Base-by-base conservation (phyloP, 2,113 vertebrate species). In the Gobio gobio region DNA sequence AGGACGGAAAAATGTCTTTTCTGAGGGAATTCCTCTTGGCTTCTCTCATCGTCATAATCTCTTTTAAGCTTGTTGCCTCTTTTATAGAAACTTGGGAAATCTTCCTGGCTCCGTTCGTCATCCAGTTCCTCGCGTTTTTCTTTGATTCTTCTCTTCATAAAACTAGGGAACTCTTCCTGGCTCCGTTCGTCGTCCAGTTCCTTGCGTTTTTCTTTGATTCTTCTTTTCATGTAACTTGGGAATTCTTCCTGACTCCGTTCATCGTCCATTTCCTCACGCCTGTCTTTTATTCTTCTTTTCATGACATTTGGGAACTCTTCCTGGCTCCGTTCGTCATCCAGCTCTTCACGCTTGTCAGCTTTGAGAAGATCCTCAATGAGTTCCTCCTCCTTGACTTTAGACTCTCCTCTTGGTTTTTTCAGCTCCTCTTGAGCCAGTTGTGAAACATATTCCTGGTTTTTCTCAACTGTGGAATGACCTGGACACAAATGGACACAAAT, bases 401-500 rank as follows among this genome's bases (percentile, higher is more conserved):
- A 83, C n/a, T 86, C 90, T 12, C 88, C 26, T 2, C 29, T 29
- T 0, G 86, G 91, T 20, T 88, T 90, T 87, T 92, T 92, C 0
- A 40, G 16, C 13, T 85, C 79, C 29, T 14, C 54, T 10, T 94
- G 94, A 75, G 70, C 88, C 29, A 89, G 68, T 0, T 93, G 88
- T 1, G 77, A 77, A 7, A 54, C 89, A 82, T 92, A 92, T 0
- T 92, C 94, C 12, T 75, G 88, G 77, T 94, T 93, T 82, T 95
- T 94, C 87, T 95, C 92, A 81, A 92, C 87, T 83, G 90, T 89
- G 59, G 90, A 88, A n/a, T 94, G 95, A 91, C 92, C 95, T 61
- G 92, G 40, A 76, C 78, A 9, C 80, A 78, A 84, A 68, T 26
- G 70, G 58, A 78, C 29, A 1, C 47, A 58, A 59, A 10, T 49